A percentile compares a stretch with the other conserved stretches of the same genome.
These are phyloP conservation scores for Drosophila tanythrix DNA, from an alignment of 2,888 invertebrate species.

Conservation along the genomic window DNA sequence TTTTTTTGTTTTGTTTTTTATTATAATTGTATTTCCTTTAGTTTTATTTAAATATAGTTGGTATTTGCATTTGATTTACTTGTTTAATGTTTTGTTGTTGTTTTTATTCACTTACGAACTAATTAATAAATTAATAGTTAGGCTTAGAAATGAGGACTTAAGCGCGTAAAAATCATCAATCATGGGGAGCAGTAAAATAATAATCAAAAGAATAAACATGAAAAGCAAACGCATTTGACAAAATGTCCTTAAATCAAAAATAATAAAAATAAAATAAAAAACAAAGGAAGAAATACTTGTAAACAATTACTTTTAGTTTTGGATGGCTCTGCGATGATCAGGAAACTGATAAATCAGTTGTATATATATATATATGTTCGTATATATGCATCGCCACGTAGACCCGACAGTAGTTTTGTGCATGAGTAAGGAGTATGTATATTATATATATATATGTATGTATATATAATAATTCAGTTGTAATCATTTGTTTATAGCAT, in stretches of 20 bases:
- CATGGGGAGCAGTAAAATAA: slow-evolving; percentile 46
- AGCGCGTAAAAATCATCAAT: slow-evolving; percentile 64
- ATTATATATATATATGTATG: background rate
- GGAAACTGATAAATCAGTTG: slow-evolving; percentile 18
- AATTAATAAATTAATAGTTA: slow-evolving; percentile 82
- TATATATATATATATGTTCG: background rate
- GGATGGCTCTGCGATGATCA: slow-evolving; percentile 44
- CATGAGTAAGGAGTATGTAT: slow-evolving; percentile 5
- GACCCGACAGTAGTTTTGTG: slow-evolving; percentile 39
- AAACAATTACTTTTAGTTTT: slow-evolving; percentile 39
- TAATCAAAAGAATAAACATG: slow-evolving; percentile 46
- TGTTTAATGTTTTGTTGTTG: slow-evolving; percentile 50
- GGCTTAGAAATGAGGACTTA: slow-evolving; percentile 75
- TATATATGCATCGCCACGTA: slow-evolving; percentile 8
- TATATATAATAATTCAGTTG: slow-evolving; percentile 2
- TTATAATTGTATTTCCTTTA: slow-evolving; percentile 75
- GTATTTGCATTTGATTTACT: slow-evolving; percentile 69
- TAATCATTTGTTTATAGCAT: background rate
- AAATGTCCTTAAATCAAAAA: slow-evolving; percentile 42
- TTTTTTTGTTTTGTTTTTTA: slow-evolving; percentile 58
- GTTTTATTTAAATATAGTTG: slow-evolving; percentile 61
- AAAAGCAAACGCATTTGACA: slow-evolving; percentile 55
- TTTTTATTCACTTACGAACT: slow-evolving; percentile 72
- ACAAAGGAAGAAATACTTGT: slow-evolving; percentile 49
- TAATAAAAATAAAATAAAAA: slow-evolving; percentile 19